Conservation (phyloP, 53 echinoderm and acorn worm species). For the Hippasteria phrygiana region DNA sequence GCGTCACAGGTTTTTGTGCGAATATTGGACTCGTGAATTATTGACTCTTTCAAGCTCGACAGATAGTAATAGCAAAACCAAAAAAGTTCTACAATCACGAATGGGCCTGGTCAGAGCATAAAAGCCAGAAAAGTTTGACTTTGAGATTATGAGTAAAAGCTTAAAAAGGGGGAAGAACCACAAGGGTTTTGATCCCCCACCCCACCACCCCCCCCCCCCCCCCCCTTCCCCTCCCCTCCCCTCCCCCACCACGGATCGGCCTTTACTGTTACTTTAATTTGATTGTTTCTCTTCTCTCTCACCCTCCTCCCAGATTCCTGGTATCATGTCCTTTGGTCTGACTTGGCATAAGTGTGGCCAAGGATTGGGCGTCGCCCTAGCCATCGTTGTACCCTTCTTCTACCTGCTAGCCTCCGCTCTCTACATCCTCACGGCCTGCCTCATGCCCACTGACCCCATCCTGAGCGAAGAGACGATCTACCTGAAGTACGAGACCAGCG, state of each 20-base stretch:
- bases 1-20: too few species aligned
- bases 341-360: conserved; percentile 60
- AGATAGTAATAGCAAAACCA: too few species aligned
- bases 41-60: too few species aligned
- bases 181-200: too few species aligned
- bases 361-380: conserved; percentile 72
- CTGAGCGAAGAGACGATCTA: conserved; percentile 73
- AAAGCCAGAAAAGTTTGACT: background rate
- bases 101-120: too few species aligned
- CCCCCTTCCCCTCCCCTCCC: background rate
- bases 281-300: too few species aligned
- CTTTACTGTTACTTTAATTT: background rate
- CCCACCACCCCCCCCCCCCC: background rate
- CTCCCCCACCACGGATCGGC: background rate
- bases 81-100: too few species aligned
- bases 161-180: too few species aligned
- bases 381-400: conserved; percentile 71
- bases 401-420: conserved; percentile 66
- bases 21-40: too few species aligned
- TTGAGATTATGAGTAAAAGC: background rate
- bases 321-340: conserved; percentile 43
- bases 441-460: conserved; percentile 65
- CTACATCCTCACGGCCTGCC: conserved; percentile 61
- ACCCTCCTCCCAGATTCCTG: conserved; percentile 66
- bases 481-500: conserved; percentile 82